These are phyloP conservation scores for Musca vetustissima DNA, from an alignment of 1,140 invertebrate species.

Conservation along the genomic window DNA sequence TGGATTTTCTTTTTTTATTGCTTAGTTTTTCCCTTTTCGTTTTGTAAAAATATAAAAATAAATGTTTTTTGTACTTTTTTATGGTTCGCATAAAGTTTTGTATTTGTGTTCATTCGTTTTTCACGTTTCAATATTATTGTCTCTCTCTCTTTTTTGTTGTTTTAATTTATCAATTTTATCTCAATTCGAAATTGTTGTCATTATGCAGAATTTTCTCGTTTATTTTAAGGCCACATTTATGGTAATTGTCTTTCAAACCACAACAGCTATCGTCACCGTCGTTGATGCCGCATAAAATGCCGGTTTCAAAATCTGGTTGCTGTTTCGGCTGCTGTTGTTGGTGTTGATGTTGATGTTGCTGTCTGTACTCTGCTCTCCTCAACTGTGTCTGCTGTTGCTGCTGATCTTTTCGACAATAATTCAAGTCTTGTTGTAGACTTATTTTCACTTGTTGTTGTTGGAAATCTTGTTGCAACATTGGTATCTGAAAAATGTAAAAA, in stretches of 20 bases:
- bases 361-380: too few species aligned
- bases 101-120: neutral
- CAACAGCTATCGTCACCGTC: constrained; percentile 23
- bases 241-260: constrained; percentile 10
- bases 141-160: neutral
- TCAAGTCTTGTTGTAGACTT: constrained; percentile 54
- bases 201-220: constrained; percentile 17
- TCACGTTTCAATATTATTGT: too few species aligned
- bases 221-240: constrained; percentile 21
- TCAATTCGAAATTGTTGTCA: constrained; percentile 3
- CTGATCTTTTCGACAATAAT: constrained; percentile 38
- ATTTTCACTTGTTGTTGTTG: constrained; percentile 44
- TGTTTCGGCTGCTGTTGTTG: neutral
- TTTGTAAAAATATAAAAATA: too few species aligned
- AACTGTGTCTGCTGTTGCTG: neutral
- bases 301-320: constrained; percentile 14
- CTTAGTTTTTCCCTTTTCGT: too few species aligned
- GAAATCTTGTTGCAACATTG: constrained; percentile 43
- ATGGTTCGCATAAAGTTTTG: too few species aligned
- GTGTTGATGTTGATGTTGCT: too few species aligned
- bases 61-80: too few species aligned
- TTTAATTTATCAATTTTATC: neutral
- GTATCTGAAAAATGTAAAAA: constrained; percentile 37
- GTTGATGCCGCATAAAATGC: constrained; percentile 35
- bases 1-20: too few species aligned